Percentiles rank a stretch among this genome's conserved stretches.
Evolutionary conservation across 53 echinoderm and acorn worm genomes (phyloP).

Genomic region (Arbacia lixula): DNA sequence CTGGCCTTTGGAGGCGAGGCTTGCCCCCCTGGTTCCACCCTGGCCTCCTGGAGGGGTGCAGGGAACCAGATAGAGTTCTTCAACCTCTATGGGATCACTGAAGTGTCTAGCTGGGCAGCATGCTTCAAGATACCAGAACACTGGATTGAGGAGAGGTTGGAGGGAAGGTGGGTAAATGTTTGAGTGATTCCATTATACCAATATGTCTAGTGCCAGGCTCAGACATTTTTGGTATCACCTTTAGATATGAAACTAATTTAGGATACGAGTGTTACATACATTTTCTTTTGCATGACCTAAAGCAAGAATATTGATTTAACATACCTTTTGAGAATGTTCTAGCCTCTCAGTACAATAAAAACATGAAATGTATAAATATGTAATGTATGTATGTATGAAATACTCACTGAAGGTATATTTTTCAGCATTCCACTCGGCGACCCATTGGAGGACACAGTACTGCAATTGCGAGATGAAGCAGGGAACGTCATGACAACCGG

Average conservation of each 20-base stretch:
- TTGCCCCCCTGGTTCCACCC: constrained; percentile 73
- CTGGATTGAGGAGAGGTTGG: constrained; percentile 8
- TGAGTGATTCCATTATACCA: background rate
- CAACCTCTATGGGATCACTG: constrained; percentile 96
- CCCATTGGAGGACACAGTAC: constrained; percentile 68
- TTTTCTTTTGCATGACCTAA: too few relatives aligned
- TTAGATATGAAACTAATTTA: too few relatives aligned
- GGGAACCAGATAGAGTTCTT: constrained; percentile 78
- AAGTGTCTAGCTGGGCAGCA: constrained; percentile 93
- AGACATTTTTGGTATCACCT: too few relatives aligned
- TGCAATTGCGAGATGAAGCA: constrained; percentile 71
- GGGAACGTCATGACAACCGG: constrained; percentile 59
- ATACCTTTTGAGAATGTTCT: too few relatives aligned
- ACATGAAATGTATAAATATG: too few relatives aligned
- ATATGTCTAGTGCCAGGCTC: background rate
- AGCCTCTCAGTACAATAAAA: too few relatives aligned
- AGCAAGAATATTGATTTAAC: too few relatives aligned
- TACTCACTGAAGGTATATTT: too few relatives aligned
- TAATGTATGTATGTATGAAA: too few relatives aligned
- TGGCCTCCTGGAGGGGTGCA: constrained; percentile 65
- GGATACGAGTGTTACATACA: too few relatives aligned
- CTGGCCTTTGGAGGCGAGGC: constrained; percentile 90
- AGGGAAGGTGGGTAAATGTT: constrained; percentile 57
- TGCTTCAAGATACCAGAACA: constrained; percentile 66
- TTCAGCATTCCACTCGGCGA: constrained; percentile 84